Conservation (phyloP, 2,888 invertebrate species). For the Hoplodrina blanda region DNA sequence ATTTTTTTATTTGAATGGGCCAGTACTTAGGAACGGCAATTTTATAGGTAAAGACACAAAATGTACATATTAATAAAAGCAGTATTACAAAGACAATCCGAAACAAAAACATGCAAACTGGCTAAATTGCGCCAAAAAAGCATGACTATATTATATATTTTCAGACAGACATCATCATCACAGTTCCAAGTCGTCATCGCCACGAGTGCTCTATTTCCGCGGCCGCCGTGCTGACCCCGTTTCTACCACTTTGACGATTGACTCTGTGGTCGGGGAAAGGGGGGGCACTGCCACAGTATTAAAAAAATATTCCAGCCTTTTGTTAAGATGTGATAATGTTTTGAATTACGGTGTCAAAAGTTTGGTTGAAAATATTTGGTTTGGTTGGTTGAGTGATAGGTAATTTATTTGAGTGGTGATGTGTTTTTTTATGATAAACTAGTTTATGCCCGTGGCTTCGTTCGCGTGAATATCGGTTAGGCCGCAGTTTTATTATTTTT, state of each 20-base stretch:
- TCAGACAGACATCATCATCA: slow-evolving; percentile 50
- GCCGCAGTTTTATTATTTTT: too few species aligned
- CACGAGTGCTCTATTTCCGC: slow-evolving; percentile 70
- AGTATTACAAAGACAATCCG: too few species aligned
- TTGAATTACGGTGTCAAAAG: slow-evolving; percentile 9
- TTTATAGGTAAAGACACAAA: too few species aligned
- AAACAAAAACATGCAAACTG: too few species aligned
- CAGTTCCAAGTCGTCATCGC: slow-evolving; percentile 58
- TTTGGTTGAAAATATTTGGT: not conserved
- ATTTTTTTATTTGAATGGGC: too few species aligned
- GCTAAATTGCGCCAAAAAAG: slow-evolving; percentile 29
- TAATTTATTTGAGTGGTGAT: not conserved
- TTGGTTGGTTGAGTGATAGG: not conserved
- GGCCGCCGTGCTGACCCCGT: slow-evolving; percentile 70
- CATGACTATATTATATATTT: slow-evolving; percentile 11
- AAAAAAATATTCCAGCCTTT: slow-evolving; percentile 48
- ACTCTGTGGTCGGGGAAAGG: slow-evolving; percentile 63
- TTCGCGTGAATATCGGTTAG: too few species aligned
- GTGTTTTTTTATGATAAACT: too few species aligned
- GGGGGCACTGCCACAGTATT: slow-evolving; percentile 53
- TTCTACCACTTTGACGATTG: slow-evolving; percentile 80
- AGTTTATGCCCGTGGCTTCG: too few species aligned
- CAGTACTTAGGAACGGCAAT: too few species aligned
- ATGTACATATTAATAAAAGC: too few species aligned
- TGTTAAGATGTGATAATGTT: slow-evolving; percentile 39